These are phyloP conservation scores for Papilio helenus DNA, from an alignment of 1,140 invertebrate species.

Conservation along the genomic window DNA sequence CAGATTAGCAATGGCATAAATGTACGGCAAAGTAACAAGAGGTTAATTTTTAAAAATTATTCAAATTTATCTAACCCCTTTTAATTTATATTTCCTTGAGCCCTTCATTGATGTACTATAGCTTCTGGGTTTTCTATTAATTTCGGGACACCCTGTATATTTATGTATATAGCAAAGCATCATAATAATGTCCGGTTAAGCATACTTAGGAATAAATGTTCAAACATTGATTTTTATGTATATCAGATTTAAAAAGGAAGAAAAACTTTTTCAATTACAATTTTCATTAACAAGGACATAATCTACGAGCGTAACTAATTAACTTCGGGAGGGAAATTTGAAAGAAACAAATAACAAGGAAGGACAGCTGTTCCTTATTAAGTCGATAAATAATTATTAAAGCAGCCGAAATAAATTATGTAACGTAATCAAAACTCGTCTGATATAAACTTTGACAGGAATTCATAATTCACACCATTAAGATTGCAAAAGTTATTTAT, in stretches of 20 bases:
- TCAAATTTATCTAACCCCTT: too few relatives aligned
- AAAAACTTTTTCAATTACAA: not conserved
- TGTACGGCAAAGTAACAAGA: too few relatives aligned
- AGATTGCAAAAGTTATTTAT: not conserved
- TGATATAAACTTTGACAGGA: not conserved
- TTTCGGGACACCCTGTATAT: too few relatives aligned
- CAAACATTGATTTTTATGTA: not conserved
- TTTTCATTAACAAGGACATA: slow-evolving; percentile 16
- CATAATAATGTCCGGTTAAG: too few relatives aligned
- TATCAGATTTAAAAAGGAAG: not conserved
- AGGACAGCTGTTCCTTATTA: slow-evolving; percentile 22
- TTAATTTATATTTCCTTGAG: too few relatives aligned
- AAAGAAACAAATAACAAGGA: slow-evolving; percentile 28
- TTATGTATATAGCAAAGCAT: too few relatives aligned
- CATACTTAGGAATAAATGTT: too few relatives aligned
- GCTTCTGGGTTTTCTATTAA: too few relatives aligned
- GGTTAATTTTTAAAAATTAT: too few relatives aligned
- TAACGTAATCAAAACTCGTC: slow-evolving; percentile 13
- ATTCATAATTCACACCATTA: not conserved
- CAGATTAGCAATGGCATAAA: too few relatives aligned
- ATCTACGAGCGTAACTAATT: slow-evolving; percentile 23
- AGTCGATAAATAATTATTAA: slow-evolving; percentile 26
- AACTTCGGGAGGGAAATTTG: slow-evolving; percentile 14
- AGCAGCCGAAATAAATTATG: slow-evolving; percentile 20
- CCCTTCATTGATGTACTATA: too few relatives aligned